phyloP scores from a whole-genome alignment of 1,140 invertebrate genomes.

The Scylla paramamosain region DNA sequence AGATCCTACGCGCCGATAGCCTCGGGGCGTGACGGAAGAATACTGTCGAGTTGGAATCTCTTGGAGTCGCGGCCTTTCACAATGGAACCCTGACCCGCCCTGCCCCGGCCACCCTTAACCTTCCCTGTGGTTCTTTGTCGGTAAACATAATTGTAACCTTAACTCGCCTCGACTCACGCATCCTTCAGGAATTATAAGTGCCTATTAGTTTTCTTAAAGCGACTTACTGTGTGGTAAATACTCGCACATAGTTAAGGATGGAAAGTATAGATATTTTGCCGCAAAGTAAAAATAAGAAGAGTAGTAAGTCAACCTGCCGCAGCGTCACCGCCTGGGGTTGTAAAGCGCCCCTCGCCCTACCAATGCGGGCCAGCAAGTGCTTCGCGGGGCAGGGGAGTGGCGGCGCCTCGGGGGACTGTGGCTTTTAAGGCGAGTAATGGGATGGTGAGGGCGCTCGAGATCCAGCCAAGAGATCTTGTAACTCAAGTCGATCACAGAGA shows the following conservation, averaged over 20 bases:
- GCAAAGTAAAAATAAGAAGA: not conserved
- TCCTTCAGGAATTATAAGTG: too few species aligned
- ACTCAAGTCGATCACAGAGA: not conserved
- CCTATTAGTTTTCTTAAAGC: too few species aligned
- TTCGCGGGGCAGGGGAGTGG: not conserved
- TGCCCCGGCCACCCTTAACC: not conserved
- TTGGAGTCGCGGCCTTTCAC: not conserved
- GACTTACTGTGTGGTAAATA: too few species aligned
- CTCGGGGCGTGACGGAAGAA: constrained; percentile 39
- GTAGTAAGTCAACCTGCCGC: not conserved
- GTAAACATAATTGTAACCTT: not conserved
- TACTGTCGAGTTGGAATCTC: constrained; percentile 16
- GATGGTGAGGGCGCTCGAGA: not conserved
- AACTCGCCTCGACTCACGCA: too few species aligned
- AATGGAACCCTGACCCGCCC: not conserved
- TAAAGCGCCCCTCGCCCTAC: not conserved
- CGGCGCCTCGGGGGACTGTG: not conserved
- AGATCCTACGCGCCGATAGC: constrained; percentile 47
- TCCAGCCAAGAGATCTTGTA: not conserved
- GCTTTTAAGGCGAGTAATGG: not conserved
- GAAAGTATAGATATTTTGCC: too few species aligned
- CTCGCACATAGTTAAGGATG: too few species aligned
- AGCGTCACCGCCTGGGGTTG: not conserved
- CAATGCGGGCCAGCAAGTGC: not conserved
- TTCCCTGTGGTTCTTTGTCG: not conserved